phyloP scores from a whole-genome alignment of 2,888 invertebrate genomes.

The Coelopa pilipes region DNA sequence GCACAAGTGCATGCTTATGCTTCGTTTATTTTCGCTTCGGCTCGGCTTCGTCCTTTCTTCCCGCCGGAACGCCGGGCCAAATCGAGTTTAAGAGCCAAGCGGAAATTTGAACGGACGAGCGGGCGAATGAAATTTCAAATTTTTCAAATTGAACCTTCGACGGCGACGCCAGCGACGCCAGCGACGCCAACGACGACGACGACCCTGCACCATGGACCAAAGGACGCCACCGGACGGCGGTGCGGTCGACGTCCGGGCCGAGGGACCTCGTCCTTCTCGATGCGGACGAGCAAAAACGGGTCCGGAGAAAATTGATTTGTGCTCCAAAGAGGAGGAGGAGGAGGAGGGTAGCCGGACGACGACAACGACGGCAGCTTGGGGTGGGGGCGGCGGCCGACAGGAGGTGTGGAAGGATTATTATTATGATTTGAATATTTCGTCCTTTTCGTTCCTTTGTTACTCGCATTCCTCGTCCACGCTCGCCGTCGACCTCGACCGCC shows the following conservation, averaged over 20 bases:
- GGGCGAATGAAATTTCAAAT: conserved; percentile 34
- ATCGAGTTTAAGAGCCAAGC: conserved; percentile 19
- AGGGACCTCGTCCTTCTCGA: too few species aligned
- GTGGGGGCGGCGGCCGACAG: background rate
- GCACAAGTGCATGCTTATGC: conserved; percentile 36
- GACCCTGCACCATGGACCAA: too few species aligned
- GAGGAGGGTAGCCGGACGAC: too few species aligned
- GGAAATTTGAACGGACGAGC: conserved; percentile 37
- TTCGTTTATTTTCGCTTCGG: conserved; percentile 43
- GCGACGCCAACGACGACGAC: too few species aligned
- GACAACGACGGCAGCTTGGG: too few species aligned
- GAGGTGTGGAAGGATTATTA: conserved; percentile 36
- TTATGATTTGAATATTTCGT: conserved; percentile 36
- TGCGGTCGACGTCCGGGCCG: background rate
- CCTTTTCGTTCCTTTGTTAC: conserved; percentile 17
- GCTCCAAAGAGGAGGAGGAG: background rate
- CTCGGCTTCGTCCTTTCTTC: conserved; percentile 13
- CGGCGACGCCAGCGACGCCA: conserved; percentile 6
- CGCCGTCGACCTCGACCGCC: background rate
- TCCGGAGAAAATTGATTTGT: conserved; percentile 33
- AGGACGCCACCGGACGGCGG: background rate
- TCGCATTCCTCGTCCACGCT: background rate
- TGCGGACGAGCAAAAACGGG: background rate
- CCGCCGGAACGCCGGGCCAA: background rate
- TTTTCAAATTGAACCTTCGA: conserved; percentile 34